Conservation (phyloP, 2,888 invertebrate species). For the Amphimallon solstitiale region DNA sequence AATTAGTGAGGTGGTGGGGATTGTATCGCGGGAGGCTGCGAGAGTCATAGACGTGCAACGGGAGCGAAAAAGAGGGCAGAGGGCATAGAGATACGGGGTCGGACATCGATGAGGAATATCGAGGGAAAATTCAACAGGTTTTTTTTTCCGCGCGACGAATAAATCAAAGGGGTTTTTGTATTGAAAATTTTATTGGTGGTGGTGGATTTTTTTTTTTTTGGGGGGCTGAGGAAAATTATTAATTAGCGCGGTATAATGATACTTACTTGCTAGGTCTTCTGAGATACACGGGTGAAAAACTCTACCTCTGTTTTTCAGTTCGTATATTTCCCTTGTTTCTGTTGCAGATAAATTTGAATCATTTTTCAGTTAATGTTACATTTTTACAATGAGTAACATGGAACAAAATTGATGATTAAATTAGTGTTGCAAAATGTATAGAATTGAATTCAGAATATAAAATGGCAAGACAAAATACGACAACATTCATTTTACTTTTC, state of each 20-base stretch:
- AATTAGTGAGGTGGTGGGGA: slow-evolving; percentile 8
- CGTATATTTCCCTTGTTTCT: too few relatives aligned
- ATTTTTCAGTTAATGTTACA: too few relatives aligned
- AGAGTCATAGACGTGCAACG: too few relatives aligned
- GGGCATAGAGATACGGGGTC: neutral
- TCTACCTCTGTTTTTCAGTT: too few relatives aligned
- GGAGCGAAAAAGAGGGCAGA: neutral
- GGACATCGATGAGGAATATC: neutral
- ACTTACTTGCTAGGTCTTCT: slow-evolving; percentile 24
- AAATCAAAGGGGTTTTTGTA: slow-evolving; percentile 28
- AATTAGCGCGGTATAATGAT: slow-evolving; percentile 27
- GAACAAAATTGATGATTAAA: too few relatives aligned
- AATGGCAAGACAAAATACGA: too few relatives aligned
- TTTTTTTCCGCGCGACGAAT: slow-evolving; percentile 6
- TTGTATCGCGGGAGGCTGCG: too few relatives aligned
- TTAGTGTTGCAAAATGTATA: too few relatives aligned
- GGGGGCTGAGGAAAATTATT: slow-evolving; percentile 11
- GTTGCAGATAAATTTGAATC: too few relatives aligned
- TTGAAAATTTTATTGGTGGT: slow-evolving; percentile 22
- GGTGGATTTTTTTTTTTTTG: slow-evolving; percentile 9
- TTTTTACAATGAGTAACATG: too few relatives aligned
- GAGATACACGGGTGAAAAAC: neutral
- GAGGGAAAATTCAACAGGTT: slow-evolving; percentile 31
- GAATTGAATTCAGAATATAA: too few relatives aligned
- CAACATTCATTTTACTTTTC: too few relatives aligned